Evolutionary conservation across 2,797 vertebrate species (phyloP).

Genomic region (Ataeniobius toweri): DNA sequence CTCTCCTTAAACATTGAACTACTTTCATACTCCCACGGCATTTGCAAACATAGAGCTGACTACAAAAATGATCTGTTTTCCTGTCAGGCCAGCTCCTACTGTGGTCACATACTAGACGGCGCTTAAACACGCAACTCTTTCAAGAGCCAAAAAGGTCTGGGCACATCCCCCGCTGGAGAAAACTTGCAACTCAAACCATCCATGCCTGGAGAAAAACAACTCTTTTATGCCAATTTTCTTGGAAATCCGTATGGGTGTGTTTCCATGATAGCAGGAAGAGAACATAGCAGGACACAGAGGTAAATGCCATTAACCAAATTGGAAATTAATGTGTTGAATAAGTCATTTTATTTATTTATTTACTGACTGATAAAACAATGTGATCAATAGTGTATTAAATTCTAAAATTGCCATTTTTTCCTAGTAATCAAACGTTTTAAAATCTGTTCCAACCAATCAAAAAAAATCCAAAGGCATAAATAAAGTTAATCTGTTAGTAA

Average conservation of each 20-base stretch:
- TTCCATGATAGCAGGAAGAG: not conserved
- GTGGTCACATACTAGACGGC: conserved; percentile 42
- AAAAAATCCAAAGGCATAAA: not conserved
- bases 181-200: conserved; percentile 30
- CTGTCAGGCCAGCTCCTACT: conserved; percentile 22
- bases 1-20: conserved; percentile 30
- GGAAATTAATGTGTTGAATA: not conserved
- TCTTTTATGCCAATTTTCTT: conserved; percentile 2
- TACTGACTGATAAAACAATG: not conserved
- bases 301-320: too few relatives aligned
- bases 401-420: not conserved
- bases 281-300: too few relatives aligned
- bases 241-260: not conserved
- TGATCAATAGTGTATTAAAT: too few relatives aligned
- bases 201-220: conserved; percentile 16
- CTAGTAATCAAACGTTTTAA: not conserved
- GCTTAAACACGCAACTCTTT: conserved; percentile 62
- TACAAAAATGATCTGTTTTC: conserved; percentile 29
- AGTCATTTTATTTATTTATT: not conserved
- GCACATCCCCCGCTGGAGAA: conserved; percentile 28
- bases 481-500: not conserved
- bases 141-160: conserved; percentile 48
- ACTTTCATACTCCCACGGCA: conserved; percentile 9
- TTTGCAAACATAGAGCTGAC: conserved; percentile 12
- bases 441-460: not conserved